Conservation (phyloP, 2,113 vertebrate genomes). For the Cephalophus harveyi region DNA sequence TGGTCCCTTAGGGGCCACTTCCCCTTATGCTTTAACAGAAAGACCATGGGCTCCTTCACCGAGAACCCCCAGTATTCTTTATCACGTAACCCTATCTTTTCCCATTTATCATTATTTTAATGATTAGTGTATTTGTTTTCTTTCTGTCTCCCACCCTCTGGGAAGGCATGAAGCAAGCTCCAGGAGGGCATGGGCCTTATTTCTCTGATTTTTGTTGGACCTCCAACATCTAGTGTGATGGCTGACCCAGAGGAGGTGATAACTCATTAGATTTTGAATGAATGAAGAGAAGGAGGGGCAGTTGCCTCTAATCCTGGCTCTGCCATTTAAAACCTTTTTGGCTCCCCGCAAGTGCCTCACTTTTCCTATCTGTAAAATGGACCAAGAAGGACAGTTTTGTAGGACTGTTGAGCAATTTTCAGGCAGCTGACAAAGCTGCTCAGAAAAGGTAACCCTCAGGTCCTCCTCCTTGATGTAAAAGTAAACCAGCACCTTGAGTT, state of each 20-base stretch:
- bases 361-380: neutral
- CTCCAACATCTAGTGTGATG: accelerated
- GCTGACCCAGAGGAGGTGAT: neutral
- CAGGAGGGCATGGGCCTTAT: neutral
- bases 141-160: neutral
- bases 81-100: neutral
- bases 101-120: neutral
- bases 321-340: neutral
- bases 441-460: neutral
- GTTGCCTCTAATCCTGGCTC: neutral
- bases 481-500: neutral
- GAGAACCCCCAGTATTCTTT: neutral
- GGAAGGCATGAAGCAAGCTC: neutral
- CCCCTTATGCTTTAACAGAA: neutral
- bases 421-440: neutral
- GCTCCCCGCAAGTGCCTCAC: neutral
- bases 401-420: neutral
- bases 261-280: neutral
- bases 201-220: neutral
- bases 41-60: neutral
- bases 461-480: neutral
- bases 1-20: neutral
- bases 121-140: neutral
- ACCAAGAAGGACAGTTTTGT: accelerated
- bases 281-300: neutral